Percentiles rank a stretch among this genome's conserved stretches.
Conservation (phyloP, 2,888 invertebrate species). For the Salpingus planirostris region DNA sequence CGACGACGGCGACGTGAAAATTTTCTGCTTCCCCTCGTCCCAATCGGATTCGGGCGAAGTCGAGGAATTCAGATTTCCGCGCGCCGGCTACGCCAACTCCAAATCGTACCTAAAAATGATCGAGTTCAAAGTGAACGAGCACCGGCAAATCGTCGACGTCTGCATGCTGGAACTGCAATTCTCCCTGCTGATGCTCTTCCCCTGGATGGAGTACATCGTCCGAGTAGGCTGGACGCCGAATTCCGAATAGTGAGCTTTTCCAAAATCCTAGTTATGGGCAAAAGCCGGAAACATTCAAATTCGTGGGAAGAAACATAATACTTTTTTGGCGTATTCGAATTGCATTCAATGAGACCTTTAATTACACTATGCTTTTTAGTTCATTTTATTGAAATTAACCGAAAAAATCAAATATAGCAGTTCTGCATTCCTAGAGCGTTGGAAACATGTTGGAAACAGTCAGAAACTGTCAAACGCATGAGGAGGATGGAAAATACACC, state of each 20-base stretch:
- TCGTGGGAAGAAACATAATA: too few relatives aligned
- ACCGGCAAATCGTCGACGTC: constrained; percentile 63
- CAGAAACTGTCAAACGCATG: too few relatives aligned
- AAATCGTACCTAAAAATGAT: constrained; percentile 81
- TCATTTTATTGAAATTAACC: too few relatives aligned
- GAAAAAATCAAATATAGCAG: too few relatives aligned
- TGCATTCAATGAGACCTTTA: too few relatives aligned
- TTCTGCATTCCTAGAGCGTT: too few relatives aligned
- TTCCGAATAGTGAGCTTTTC: constrained; percentile 76
- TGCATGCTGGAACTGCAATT: constrained; percentile 67
- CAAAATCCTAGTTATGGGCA: too few relatives aligned
- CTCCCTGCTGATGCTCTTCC: constrained; percentile 71
- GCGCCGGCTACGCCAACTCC: constrained; percentile 85
- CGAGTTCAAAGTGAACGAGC: constrained; percentile 60
- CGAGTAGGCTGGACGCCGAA: constrained; percentile 93
- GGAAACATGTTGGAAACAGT: too few relatives aligned
- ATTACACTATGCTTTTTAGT: too few relatives aligned
- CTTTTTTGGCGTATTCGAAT: too few relatives aligned
- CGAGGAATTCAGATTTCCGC: constrained; percentile 80
- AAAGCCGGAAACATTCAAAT: too few relatives aligned
- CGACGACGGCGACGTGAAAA: constrained; percentile 83
- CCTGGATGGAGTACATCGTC: constrained; percentile 93
- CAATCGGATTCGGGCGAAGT: constrained; percentile 69
- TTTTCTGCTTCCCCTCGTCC: constrained; percentile 81
- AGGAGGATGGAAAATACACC: too few relatives aligned